Conservation (phyloP, 2,888 invertebrate genomes). For the Cyaniris semiargus region DNA sequence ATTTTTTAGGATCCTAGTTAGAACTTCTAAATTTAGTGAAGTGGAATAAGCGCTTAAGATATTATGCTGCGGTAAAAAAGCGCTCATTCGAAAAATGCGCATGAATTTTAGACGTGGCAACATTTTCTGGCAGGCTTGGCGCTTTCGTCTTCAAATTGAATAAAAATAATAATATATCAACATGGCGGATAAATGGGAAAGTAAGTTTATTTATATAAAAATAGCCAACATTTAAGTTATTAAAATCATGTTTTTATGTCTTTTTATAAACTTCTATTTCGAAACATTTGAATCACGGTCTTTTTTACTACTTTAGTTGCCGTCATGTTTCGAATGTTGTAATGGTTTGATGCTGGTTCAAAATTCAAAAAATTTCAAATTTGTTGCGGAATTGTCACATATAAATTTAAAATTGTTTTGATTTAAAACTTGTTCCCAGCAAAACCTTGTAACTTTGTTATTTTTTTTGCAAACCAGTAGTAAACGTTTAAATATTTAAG, state of each 20-base stretch:
- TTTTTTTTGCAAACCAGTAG: not conserved
- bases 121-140: slow-evolving; percentile 57
- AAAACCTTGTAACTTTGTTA: slow-evolving; percentile 37
- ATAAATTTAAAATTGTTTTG: slow-evolving; percentile 39
- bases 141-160: slow-evolving; percentile 69
- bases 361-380: slow-evolving; percentile 81
- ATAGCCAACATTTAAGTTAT: slow-evolving; percentile 35
- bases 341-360: slow-evolving; percentile 57
- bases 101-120: slow-evolving; percentile 34
- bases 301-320: slow-evolving; percentile 39
- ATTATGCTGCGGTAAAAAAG: too few species aligned
- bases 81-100: too few species aligned
- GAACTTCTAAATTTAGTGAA: too few species aligned
- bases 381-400: slow-evolving; percentile 63
- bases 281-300: slow-evolving; percentile 40
- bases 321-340: slow-evolving; percentile 47
- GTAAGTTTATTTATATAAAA: slow-evolving; percentile 82
- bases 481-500: not conserved
- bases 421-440: slow-evolving; percentile 33
- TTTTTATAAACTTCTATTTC: slow-evolving; percentile 38
- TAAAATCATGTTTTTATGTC: slow-evolving; percentile 27
- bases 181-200: slow-evolving; percentile 90
- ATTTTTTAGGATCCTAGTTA: too few species aligned
- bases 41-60: too few species aligned
- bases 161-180: slow-evolving; percentile 80